phyloP scores from a whole-genome alignment of 2,888 invertebrate species.

The Chymomyza amoena region DNA sequence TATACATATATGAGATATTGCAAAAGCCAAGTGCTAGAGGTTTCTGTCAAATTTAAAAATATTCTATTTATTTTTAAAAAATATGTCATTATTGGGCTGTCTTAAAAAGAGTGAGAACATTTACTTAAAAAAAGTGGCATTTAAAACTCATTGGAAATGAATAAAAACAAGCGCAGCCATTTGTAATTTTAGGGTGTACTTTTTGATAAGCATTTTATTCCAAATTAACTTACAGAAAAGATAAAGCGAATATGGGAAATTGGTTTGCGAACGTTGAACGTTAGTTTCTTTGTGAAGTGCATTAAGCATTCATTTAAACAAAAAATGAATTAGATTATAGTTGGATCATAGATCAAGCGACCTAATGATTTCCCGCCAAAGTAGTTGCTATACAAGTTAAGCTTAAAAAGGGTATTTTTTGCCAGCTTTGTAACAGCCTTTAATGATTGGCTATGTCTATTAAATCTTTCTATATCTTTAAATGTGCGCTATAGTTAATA shows the following conservation, averaged over 20 bases:
- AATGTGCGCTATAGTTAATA: not conserved
- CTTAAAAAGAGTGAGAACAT: conserved; percentile 5
- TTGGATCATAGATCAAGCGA: not conserved
- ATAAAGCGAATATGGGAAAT: conserved; percentile 17
- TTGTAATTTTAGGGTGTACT: conserved; percentile 42
- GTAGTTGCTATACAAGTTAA: conserved; percentile 4
- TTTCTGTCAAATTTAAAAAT: not conserved
- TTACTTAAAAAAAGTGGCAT: conserved; percentile 5
- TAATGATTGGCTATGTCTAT: too few relatives aligned
- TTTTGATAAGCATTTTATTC: conserved; percentile 15
- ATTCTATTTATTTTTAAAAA: conserved; percentile 12
- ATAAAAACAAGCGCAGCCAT: conserved; percentile 31
- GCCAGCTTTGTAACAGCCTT: too few relatives aligned
- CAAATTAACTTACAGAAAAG: not conserved
- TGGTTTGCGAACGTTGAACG: conserved; percentile 30
- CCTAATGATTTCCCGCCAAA: conserved; percentile 44
- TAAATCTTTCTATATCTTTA: not conserved
- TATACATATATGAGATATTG: conserved; percentile 1
- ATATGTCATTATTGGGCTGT: not conserved
- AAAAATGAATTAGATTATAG: not conserved
- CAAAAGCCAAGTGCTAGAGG: not conserved
- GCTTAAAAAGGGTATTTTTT: too few relatives aligned
- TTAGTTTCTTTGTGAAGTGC: not conserved
- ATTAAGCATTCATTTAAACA: not conserved
- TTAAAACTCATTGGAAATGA: conserved; percentile 20